A percentile compares a stretch with the other conserved stretches of the same genome.
Conservation (phyloP, 92 coral and sea anemone species). For the Anthopleura xanthogrammica region DNA sequence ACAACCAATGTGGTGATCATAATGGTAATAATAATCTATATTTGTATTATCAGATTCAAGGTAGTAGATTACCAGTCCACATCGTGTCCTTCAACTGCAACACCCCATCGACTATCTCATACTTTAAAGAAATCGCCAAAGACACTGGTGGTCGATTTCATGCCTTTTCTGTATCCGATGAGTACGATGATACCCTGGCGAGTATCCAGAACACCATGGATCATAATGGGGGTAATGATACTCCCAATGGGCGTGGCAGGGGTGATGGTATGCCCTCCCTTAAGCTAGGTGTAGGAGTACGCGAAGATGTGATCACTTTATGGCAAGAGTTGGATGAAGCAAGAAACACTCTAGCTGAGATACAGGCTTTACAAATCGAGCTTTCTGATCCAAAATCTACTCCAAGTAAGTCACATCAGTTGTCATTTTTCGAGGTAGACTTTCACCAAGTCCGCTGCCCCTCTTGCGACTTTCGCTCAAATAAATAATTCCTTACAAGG, state of each 20-base stretch:
- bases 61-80: conserved; percentile 72
- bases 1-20: no score
- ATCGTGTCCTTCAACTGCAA: conserved; percentile 90
- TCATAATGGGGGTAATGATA: conserved; percentile 21
- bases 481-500: no score
- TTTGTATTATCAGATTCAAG: conserved; percentile 54
- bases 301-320: conserved; percentile 89
- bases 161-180: conserved; percentile 83
- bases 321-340: conserved; percentile 97
- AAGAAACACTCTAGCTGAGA: conserved; percentile 88
- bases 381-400: conserved; percentile 70
- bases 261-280: conserved; percentile 88
- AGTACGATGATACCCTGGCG: conserved; percentile 69
- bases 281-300: conserved; percentile 89
- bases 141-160: conserved; percentile 87
- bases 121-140: conserved; percentile 64
- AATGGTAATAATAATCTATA: background rate
- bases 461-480: no score
- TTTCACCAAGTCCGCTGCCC: no score
- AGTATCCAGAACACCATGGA: conserved; percentile 63
- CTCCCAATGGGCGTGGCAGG: conserved; percentile 75
- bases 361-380: conserved; percentile 86
- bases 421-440: no score
- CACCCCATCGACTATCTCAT: conserved; percentile 75
- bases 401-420: conserved; percentile 50